Percentiles rank a stretch among this genome's conserved stretches.
phyloP scores from a whole-genome alignment of 2,113 vertebrate genomes.

The Odobenus rosmarus region DNA sequence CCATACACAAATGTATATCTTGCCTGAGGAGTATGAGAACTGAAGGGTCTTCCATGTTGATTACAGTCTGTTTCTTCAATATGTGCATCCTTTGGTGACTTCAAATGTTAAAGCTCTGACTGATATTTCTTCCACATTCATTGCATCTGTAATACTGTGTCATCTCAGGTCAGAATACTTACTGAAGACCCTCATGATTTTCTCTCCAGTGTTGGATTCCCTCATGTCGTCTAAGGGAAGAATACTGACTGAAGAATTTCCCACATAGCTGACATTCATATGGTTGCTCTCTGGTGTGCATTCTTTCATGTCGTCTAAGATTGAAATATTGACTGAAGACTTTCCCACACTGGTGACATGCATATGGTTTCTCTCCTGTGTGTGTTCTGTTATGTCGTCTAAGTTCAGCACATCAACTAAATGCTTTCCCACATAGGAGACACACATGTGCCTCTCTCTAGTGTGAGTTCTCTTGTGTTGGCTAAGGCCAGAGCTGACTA shows the following conservation, averaged over 20 bases:
- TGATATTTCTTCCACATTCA: background rate
- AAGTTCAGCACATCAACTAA: background rate
- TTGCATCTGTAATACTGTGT: background rate
- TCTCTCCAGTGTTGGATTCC: constrained; percentile 25
- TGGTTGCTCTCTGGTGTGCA: background rate
- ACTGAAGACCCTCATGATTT: constrained; percentile 22
- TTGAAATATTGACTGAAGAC: background rate
- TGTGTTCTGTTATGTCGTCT: background rate
- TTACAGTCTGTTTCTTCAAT: background rate
- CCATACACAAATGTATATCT: background rate
- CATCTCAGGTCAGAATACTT: background rate
- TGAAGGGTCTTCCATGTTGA: background rate
- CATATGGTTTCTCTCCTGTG: constrained; percentile 2
- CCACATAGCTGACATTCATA: constrained; percentile 26
- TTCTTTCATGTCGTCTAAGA: constrained; percentile 1
- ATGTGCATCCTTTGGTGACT: background rate
- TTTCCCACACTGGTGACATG: constrained; percentile 21
- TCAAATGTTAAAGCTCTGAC: background rate
- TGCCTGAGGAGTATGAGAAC: background rate
- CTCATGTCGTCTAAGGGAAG: background rate
- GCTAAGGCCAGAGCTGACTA: background rate
- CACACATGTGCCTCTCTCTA: background rate
- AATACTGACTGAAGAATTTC: constrained; percentile 10
- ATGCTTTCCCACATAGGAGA: constrained; percentile 1
- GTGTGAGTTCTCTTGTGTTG: background rate